Conservation (phyloP, 2,113 vertebrate genomes). For the Nerophis ophidion region DNA sequence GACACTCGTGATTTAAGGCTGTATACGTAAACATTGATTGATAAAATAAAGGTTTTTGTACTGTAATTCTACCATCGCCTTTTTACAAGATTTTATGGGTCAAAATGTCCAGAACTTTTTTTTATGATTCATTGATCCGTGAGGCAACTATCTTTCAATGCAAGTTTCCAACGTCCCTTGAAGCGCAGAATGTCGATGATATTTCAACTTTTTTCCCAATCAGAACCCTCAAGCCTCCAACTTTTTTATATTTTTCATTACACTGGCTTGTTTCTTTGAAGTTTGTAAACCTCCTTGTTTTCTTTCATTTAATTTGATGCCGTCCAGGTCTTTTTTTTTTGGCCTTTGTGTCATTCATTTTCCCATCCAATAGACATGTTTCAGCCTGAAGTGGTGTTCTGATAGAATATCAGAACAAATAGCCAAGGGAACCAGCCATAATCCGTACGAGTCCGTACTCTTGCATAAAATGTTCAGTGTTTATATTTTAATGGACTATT, state of each 20-base stretch:
- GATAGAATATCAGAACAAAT: constrained; percentile 8
- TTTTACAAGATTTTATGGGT: no score
- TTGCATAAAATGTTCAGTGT: no score
- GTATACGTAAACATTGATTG: no score
- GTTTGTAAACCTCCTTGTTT: constrained; percentile 44
- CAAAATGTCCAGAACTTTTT: no score
- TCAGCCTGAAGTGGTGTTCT: constrained; percentile 17
- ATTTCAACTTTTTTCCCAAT: constrained; percentile 39
- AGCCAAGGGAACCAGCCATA: no score
- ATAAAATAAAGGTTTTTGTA: no score
- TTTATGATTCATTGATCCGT: constrained; percentile 38
- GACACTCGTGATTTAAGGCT: no score
- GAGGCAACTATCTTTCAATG: constrained; percentile 58
- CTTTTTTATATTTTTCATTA: constrained; percentile 52
- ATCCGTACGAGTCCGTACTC: no score
- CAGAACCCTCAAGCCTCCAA: constrained; percentile 39
- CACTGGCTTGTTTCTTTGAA: constrained; percentile 48
- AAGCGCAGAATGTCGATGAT: constrained; percentile 26
- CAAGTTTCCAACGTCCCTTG: constrained; percentile 23
- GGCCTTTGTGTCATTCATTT: constrained; percentile 13
- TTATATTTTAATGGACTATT: no score
- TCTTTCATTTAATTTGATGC: constrained; percentile 25
- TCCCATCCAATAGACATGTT: constrained; percentile 8
- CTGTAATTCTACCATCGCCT: no score
- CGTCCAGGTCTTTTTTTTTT: neutral